A percentile compares a stretch with the other conserved stretches of the same genome.
phyloP scores from a whole-genome alignment of 2,113 vertebrate species.

The Dasyurus viverrinus region DNA sequence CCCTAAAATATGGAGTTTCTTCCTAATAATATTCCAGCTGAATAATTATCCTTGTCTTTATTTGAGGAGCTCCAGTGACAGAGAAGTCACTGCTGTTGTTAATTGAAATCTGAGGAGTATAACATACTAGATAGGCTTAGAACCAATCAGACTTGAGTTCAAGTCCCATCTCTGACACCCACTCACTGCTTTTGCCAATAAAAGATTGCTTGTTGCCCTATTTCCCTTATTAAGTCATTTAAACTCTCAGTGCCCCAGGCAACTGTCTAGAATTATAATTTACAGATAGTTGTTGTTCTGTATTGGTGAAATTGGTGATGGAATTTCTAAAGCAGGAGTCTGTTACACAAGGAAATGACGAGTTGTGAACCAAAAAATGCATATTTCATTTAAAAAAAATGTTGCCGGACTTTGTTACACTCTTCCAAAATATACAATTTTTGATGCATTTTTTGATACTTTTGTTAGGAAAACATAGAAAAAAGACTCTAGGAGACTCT shows the following conservation, averaged over 20 bases:
- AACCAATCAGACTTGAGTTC: neutral
- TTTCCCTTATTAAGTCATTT: conserved; percentile 78
- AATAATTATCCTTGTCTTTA: neutral
- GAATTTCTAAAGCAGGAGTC: neutral
- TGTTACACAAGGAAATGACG: neutral
- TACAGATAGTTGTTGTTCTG: neutral
- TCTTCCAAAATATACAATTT: neutral
- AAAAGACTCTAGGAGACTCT: conserved; percentile 28
- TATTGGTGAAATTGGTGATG: neutral
- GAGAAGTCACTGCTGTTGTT: neutral
- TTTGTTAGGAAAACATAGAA: neutral
- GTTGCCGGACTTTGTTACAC: neutral
- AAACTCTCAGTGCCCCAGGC: neutral
- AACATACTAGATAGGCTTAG: neutral
- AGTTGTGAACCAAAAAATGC: neutral
- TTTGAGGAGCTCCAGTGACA: neutral
- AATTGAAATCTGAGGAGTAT: neutral
- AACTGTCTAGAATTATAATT: neutral
- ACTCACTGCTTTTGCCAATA: conserved; percentile 85
- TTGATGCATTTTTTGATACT: neutral
- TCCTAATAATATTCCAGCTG: neutral
- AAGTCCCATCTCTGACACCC: conserved; percentile 69
- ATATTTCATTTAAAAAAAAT: neutral
- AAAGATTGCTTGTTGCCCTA: conserved; percentile 87
- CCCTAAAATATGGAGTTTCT: neutral